A percentile compares a stretch with the other conserved stretches of the same genome.
Evolutionary conservation across 37 sponge, comb jelly and placozoan species (phyloP).

Genomic region (Cliona cf. orientalis): DNA sequence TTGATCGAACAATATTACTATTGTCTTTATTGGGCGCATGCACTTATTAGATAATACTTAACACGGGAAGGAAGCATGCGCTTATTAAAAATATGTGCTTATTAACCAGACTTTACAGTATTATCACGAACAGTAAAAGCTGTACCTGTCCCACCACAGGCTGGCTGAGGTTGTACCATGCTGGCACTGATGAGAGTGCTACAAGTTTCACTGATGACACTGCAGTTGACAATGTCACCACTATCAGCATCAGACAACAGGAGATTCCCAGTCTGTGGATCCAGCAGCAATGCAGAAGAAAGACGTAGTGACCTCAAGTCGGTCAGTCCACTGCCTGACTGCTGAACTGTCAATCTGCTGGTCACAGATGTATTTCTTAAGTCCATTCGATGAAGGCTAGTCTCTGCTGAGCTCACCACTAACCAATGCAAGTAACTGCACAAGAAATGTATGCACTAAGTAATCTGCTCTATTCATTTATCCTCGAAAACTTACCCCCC

Average conservation of each 20-base stretch:
- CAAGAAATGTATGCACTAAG: too few species aligned
- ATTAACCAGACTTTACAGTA: neutral
- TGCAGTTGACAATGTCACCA: conserved; percentile 50
- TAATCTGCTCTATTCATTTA: too few species aligned
- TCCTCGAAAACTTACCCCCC: conserved; percentile 23
- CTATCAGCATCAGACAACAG: conserved; percentile 33
- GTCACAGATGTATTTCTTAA: neutral
- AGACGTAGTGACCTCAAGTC: neutral
- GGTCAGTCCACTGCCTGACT: neutral
- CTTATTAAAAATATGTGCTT: neutral
- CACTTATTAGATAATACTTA: too few species aligned
- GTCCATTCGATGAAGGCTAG: neutral
- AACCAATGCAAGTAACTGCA: conserved; percentile 44
- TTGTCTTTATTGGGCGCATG: neutral
- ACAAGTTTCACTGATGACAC: conserved; percentile 9
- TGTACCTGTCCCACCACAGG: neutral
- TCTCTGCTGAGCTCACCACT: neutral
- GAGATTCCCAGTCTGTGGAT: conserved; percentile 39
- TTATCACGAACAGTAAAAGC: neutral
- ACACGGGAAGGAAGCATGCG: neutral
- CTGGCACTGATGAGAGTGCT: neutral
- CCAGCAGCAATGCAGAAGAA: conserved; percentile 23
- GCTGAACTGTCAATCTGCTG: neutral
- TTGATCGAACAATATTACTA: too few species aligned
- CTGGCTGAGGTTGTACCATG: neutral